Conservation (phyloP, 1,140 invertebrate genomes). For the Chironomus striatipennis region DNA sequence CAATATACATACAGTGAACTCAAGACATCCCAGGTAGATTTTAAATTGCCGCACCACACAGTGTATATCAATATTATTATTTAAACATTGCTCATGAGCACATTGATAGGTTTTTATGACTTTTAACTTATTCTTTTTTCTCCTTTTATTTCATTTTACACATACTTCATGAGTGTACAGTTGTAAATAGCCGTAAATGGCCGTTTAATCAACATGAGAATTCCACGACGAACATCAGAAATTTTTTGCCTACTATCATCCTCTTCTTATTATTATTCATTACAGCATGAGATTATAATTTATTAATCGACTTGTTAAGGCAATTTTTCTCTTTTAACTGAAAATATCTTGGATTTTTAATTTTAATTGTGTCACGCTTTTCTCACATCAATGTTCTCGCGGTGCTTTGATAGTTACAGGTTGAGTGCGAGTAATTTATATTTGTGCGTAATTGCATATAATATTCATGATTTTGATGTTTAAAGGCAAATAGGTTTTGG, state of each 20-base stretch:
- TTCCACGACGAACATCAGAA: not conserved
- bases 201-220: constrained; percentile 2
- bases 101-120: too few relatives aligned
- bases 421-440: too few relatives aligned
- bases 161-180: not conserved
- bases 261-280: not conserved
- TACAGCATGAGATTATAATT: not conserved
- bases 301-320: not conserved
- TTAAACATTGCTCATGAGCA: not conserved
- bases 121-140: not conserved
- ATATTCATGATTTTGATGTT: too few relatives aligned
- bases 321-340: too few relatives aligned
- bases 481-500: too few relatives aligned
- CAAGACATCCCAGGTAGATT: not conserved
- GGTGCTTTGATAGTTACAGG: too few relatives aligned
- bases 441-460: too few relatives aligned
- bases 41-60: constrained; percentile 1
- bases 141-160: not conserved
- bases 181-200: constrained; percentile 1
- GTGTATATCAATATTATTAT: not conserved
- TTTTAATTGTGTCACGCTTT: too few relatives aligned
- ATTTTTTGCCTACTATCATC: too few relatives aligned
- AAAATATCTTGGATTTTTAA: too few relatives aligned
- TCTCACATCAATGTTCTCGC: too few relatives aligned
- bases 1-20: not conserved